These are phyloP conservation scores for Papilio gigon DNA, from an alignment of 2,888 invertebrate genomes.

Conservation along the genomic window DNA sequence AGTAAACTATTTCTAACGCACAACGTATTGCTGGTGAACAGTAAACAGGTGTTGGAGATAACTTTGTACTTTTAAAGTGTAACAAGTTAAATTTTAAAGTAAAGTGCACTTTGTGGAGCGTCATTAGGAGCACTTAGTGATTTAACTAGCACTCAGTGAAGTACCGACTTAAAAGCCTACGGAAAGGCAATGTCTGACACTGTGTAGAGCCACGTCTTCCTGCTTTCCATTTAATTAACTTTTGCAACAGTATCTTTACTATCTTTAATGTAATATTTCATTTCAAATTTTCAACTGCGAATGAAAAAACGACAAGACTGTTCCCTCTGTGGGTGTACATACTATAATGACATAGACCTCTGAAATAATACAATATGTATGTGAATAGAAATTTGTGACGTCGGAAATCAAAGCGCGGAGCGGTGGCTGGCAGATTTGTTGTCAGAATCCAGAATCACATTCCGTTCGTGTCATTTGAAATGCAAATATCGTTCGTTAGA, in stretches of 20 bases:
- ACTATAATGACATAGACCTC: background rate
- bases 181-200: constrained; percentile 23
- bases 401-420: constrained; percentile 16
- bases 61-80: constrained; percentile 20
- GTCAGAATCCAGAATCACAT: constrained; percentile 28
- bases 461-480: constrained; percentile 27
- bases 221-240: background rate
- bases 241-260: background rate
- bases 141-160: constrained; percentile 29
- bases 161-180: constrained; percentile 32
- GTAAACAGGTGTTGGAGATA: constrained; percentile 24
- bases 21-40: constrained; percentile 7
- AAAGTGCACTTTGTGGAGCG: constrained; percentile 29
- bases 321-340: background rate
- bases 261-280: no score
- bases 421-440: constrained; percentile 7
- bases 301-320: no score
- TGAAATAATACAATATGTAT: constrained; percentile 5
- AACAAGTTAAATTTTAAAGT: constrained; percentile 25
- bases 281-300: no score
- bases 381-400: constrained; percentile 18
- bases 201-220: constrained; percentile 2
- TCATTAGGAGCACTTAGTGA: constrained; percentile 36
- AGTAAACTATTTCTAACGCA: constrained; percentile 8
- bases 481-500: constrained; percentile 34